Base-by-base conservation (phyloP, 1,140 invertebrate species). In the Hylyphantes graminicola region DNA sequence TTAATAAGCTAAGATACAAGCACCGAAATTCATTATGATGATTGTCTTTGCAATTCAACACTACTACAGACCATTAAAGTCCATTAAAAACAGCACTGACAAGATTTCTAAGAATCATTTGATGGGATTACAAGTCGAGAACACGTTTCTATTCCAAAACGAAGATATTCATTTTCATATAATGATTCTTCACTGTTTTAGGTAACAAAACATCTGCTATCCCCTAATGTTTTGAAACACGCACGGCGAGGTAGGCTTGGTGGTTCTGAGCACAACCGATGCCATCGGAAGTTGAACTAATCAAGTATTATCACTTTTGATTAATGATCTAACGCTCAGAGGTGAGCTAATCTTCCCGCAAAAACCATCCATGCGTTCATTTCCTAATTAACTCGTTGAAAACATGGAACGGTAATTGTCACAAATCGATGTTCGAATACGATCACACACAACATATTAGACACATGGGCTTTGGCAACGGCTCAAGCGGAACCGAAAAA, bases 51-150 rank as follows among this genome's bases (percentile, higher is more conserved):
- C 54, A 74, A 57, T 21, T 21, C 53, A 72, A 10, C 17, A n/a
- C 21, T 6, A 35, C 17, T 15, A 53, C 7, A 57, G 15, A 17
- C 72, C 67, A 5, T 1, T 35, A 76, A 76, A 61, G n/a, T 65
- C 35, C 48, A 78, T 78, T 78, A 78, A 8, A 51, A 78, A 53
- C 21, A 78, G 65, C 76, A 67, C 55, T 65, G 63, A 54, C 50
- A 78, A 65, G 17, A 12, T 13, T 64, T 21, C 17, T 7, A 35
- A 54, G 61, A 19, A 78, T 65, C 74, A 76, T 76, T 76, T 76
- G 74, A 35, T 17, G 35, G 74, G 48, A 48, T 76, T 65, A 67
- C 76, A 78, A 78, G n/a, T 65, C 61, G 63, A 78, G 59, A 78
- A 78, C 76, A 78, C 61, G 76, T 21, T 12, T 12, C 19, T 19